Evolutionary conservation across 2,113 vertebrate species (phyloP).

Genomic region (Myrmecobius fasciatus): DNA sequence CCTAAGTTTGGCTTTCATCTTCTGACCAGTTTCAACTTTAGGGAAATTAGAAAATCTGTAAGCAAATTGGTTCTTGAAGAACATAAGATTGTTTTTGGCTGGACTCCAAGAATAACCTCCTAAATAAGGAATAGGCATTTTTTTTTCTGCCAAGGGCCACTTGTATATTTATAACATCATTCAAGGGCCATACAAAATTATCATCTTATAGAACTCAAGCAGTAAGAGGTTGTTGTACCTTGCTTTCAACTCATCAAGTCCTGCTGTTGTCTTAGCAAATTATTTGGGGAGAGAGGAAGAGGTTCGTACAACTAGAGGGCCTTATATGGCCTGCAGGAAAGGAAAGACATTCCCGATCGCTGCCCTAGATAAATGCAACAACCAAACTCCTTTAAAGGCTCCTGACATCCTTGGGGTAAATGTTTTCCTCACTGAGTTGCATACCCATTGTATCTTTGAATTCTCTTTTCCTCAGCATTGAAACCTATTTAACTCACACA

Average conservation of each 20-base stretch:
- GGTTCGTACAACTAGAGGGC: too few relatives aligned
- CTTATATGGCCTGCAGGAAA: too few relatives aligned
- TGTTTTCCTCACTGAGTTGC: conserved; percentile 9
- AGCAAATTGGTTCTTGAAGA: background rate
- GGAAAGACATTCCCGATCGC: too few relatives aligned
- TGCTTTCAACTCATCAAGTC: too few relatives aligned
- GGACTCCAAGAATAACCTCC: conserved; percentile 20
- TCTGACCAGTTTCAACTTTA: background rate
- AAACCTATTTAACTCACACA: too few relatives aligned
- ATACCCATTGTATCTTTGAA: conserved; percentile 10
- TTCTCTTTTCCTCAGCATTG: background rate
- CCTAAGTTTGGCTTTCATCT: background rate
- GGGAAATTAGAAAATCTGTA: conserved; percentile 7
- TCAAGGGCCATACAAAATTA: too few relatives aligned
- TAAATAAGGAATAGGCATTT: background rate
- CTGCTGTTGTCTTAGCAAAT: too few relatives aligned
- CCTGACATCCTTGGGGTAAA: background rate
- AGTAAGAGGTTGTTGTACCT: too few relatives aligned
- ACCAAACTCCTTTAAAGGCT: background rate
- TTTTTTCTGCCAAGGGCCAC: too few relatives aligned
- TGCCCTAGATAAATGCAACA: conserved; percentile 23
- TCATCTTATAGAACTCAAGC: too few relatives aligned
- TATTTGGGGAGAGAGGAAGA: too few relatives aligned
- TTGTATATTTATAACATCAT: too few relatives aligned
- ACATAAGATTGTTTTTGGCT: conserved; percentile 11